Percentiles rank a stretch among this genome's conserved stretches.
These are phyloP conservation scores for Lagopus muta DNA, from an alignment of 2,113 vertebrate species.

Conservation along the genomic window DNA sequence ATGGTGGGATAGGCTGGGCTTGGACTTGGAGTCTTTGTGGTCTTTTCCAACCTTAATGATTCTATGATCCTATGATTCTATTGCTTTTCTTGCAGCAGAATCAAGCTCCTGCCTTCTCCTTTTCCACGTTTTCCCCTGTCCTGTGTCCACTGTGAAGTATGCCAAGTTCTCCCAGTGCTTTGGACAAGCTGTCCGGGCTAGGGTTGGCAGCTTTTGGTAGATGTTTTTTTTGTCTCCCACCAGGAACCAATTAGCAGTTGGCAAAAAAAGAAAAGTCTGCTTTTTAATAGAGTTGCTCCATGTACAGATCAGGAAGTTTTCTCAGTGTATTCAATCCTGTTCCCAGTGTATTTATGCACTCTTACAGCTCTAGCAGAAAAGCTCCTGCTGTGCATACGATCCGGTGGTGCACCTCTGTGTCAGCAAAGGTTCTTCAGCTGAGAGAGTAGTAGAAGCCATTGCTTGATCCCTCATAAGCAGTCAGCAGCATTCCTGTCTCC, in stretches of 20 bases:
- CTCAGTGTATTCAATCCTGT: background rate
- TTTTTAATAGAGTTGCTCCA: background rate
- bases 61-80: no score
- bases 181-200: background rate
- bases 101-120: background rate
- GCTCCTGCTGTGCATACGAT: accelerated
- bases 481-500: background rate
- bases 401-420: background rate
- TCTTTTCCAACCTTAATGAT: no score
- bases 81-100: background rate
- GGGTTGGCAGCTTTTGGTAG: background rate
- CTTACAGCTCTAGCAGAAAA: background rate
- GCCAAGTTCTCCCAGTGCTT: no score
- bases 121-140: background rate
- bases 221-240: background rate
- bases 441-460: background rate
- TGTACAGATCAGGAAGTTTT: background rate
- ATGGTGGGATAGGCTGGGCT: no score
- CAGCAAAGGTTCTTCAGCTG: background rate
- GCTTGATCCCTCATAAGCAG: accelerated
- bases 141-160: no score
- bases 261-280: background rate
- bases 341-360: background rate
- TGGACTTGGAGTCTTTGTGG: no score
- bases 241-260: background rate